A percentile compares a stretch with the other conserved stretches of the same genome.
These are phyloP conservation scores for Choloepus didactylus DNA, from an alignment of 2,797 vertebrate genomes.

Conservation along the genomic window DNA sequence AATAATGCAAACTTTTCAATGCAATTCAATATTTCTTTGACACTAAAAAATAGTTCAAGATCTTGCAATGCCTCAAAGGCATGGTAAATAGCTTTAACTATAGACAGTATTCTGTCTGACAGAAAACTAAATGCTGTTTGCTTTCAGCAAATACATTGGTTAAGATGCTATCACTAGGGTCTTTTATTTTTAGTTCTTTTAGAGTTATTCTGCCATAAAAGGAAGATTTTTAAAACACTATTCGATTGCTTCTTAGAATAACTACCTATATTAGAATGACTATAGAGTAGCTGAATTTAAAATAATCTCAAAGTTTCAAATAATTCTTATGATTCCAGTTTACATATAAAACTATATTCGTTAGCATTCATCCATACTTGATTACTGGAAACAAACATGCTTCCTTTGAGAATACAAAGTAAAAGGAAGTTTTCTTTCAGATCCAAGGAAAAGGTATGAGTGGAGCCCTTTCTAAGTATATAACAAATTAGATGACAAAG, in stretches of 20 bases:
- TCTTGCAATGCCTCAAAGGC: neutral
- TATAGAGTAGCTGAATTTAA: conserved; percentile 50
- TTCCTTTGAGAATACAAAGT: conserved; percentile 58
- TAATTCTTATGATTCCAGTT: conserved; percentile 59
- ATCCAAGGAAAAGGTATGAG: conserved; percentile 14
- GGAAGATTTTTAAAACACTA: neutral
- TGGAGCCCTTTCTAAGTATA: conserved; percentile 10
- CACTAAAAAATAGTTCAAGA: neutral
- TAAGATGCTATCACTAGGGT: neutral
- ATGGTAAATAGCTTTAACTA: neutral
- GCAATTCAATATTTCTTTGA: conserved; percentile 19
- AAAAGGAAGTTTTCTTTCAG: neutral
- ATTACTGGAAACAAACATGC: conserved; percentile 33
- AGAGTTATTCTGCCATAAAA: conserved; percentile 1
- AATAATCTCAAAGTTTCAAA: conserved; percentile 56
- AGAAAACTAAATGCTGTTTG: neutral
- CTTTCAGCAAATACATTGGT: neutral
- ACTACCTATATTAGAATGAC: conserved; percentile 1
- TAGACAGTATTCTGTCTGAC: neutral
- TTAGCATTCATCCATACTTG: conserved; percentile 35
- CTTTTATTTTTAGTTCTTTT: neutral
- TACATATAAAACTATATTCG: neutral
- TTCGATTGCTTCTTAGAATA: conserved; percentile 25
- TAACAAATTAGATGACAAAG: conserved; percentile 6
- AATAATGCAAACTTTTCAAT: conserved; percentile 48